These are phyloP conservation scores for Apocrypta bakeri DNA, from an alignment of 1,140 invertebrate species.

Conservation along the genomic window DNA sequence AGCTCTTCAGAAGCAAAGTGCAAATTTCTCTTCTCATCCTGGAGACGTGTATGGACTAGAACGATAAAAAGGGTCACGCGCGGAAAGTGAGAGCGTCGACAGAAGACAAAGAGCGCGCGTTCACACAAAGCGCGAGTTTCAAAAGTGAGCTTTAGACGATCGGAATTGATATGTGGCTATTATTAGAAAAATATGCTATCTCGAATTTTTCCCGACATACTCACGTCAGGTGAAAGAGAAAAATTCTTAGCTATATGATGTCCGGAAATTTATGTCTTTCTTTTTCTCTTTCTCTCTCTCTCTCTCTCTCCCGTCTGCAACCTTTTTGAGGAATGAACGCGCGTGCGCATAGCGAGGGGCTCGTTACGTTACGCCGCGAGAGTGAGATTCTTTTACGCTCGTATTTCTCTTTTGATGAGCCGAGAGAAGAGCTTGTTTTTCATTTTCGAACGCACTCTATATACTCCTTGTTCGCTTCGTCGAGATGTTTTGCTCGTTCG, in stretches of 20 bases:
- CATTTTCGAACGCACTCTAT: background rate
- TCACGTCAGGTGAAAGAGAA: background rate
- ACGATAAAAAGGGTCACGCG: background rate
- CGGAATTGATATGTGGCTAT: background rate
- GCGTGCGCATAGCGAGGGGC: background rate
- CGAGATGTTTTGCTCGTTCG: background rate
- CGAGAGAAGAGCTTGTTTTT: conserved; percentile 23
- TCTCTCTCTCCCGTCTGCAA: no score
- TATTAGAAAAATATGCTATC: background rate
- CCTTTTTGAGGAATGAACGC: background rate
- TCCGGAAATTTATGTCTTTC: conserved; percentile 40
- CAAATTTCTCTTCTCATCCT: conserved; percentile 2
- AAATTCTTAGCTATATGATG: background rate
- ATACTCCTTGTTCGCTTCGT: background rate
- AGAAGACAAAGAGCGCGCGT: background rate
- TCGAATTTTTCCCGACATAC: background rate
- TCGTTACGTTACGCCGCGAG: conserved; percentile 28
- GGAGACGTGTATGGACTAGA: background rate
- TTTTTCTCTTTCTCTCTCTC: background rate
- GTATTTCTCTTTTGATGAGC: conserved; percentile 47
- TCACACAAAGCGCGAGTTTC: background rate
- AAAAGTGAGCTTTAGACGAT: background rate
- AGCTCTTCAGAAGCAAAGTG: background rate
- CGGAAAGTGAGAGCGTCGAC: background rate
- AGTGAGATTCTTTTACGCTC: conserved; percentile 45